Conservation (phyloP, 2,113 vertebrate species). For the Calyptomena viridis region DNA sequence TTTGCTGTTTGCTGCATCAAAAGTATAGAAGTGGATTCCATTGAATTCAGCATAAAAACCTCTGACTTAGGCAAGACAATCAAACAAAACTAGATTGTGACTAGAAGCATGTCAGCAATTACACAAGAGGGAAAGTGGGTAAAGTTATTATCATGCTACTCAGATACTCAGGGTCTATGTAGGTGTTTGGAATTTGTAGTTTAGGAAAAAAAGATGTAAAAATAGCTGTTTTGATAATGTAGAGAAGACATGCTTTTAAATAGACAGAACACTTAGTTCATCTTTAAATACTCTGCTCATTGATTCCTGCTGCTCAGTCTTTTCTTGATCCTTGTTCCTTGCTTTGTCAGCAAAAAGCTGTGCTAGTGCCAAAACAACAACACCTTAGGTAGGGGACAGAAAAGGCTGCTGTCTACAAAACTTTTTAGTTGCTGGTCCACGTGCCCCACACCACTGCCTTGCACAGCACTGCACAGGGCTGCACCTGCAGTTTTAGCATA, state of each 20-base stretch:
- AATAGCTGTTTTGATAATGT: not conserved
- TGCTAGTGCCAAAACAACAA: not conserved
- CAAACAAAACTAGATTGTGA: not conserved
- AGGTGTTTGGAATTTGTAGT: not conserved
- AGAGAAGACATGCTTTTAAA: not conserved
- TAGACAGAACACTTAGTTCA: not conserved
- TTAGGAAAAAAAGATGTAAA: not conserved
- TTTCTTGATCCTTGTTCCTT: not conserved
- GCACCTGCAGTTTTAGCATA: not conserved
- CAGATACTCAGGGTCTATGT: accelerated
- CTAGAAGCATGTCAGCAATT: not conserved
- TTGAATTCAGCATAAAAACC: not conserved
- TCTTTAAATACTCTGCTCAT: not conserved
- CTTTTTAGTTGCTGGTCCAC: not conserved
- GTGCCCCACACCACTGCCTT: not conserved
- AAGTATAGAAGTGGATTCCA: not conserved
- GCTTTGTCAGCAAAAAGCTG: not conserved
- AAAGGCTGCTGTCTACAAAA: not conserved
- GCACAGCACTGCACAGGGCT: not conserved
- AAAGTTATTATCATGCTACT: not conserved
- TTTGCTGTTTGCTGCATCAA: not conserved
- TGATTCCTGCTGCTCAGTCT: not conserved
- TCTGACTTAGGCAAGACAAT: not conserved
- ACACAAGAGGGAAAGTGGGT: not conserved
- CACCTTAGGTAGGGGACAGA: not conserved